Evolutionary conservation across 2,797 vertebrate genomes (phyloP).

Genomic region (Phaenicophaeus curvirostris): DNA sequence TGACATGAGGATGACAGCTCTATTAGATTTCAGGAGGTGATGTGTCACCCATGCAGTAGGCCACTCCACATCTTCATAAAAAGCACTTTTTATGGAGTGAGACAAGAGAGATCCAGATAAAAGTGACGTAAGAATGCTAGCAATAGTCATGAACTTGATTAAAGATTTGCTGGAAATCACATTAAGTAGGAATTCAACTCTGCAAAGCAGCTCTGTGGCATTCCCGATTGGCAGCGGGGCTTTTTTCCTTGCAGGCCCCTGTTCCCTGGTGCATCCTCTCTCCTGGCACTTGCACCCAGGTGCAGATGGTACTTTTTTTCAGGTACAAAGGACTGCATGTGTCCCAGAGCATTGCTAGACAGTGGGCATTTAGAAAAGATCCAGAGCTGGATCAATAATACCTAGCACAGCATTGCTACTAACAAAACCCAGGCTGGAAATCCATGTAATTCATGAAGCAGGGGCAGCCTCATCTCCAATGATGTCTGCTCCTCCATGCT

Average conservation of each 20-base stretch:
- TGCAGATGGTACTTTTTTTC: not conserved
- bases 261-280: not conserved
- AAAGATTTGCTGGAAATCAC: conserved; percentile 36
- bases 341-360: not conserved
- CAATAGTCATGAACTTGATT: not conserved
- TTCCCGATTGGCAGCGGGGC: not conserved
- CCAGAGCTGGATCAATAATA: not conserved
- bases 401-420: not conserved
- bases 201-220: not conserved
- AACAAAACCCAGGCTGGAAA: not conserved
- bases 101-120: conserved; percentile 43
- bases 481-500: not conserved
- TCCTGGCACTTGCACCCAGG: not conserved
- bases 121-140: conserved; percentile 13
- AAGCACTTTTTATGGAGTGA: conserved; percentile 48
- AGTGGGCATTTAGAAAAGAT: not conserved
- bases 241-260: not conserved
- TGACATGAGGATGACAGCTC: conserved; percentile 50
- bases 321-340: not conserved
- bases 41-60: conserved; percentile 37
- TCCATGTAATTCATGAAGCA: not conserved
- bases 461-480: not conserved
- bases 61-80: conserved; percentile 52
- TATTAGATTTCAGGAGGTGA: conserved; percentile 55
- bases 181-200: not conserved